These are phyloP conservation scores for Calyptomena viridis DNA, from an alignment of 2,113 vertebrate species.

Conservation along the genomic window DNA sequence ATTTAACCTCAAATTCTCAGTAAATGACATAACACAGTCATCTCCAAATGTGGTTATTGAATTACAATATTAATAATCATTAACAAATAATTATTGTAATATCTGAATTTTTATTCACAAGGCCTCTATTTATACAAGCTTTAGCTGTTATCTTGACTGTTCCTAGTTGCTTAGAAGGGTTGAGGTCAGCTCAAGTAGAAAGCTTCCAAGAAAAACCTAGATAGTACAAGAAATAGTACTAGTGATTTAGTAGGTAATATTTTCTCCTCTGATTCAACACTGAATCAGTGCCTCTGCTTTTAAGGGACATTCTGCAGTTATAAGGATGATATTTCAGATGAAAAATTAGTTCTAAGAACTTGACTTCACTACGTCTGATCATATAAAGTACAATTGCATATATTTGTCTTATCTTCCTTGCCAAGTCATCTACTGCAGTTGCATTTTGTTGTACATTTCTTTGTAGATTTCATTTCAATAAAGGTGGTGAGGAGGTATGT, in stretches of 20 bases:
- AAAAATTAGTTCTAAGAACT: constrained; percentile 22
- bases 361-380: not conserved
- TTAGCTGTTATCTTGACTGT: not conserved
- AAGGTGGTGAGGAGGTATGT: not conserved
- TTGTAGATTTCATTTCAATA: not conserved
- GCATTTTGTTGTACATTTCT: not conserved
- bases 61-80: not conserved
- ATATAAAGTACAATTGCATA: not conserved
- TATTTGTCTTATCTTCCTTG: not conserved
- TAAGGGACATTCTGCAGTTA: not conserved
- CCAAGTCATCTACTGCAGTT: not conserved
- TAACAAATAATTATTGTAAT: not conserved
- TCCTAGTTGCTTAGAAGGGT: not conserved
- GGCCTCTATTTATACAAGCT: not conserved
- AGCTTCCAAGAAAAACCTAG: constrained; percentile 19
- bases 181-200: constrained; percentile 7
- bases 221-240: constrained; percentile 4
- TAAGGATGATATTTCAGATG: constrained; percentile 32
- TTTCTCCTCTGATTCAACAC: constrained; percentile 14
- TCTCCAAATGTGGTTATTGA: not conserved
- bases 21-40: not conserved
- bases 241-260: constrained; percentile 30
- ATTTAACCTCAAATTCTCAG: not conserved
- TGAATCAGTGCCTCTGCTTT: constrained; percentile 15
- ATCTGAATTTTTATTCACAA: not conserved